These are phyloP conservation scores for Lasioglossum oenotherae DNA, from an alignment of 2,888 invertebrate genomes.

Conservation along the genomic window DNA sequence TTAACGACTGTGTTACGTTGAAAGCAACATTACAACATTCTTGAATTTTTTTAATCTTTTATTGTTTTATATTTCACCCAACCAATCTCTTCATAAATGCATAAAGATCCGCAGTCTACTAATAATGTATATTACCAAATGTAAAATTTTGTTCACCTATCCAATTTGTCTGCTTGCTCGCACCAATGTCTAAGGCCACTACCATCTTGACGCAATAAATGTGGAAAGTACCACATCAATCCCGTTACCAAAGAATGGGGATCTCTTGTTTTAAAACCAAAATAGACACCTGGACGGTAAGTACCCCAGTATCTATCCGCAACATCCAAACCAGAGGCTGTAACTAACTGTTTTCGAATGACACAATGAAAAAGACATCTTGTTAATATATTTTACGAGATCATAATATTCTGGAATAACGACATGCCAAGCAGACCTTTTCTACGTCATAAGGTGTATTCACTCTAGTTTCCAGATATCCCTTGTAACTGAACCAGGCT, in stretches of 20 bases:
- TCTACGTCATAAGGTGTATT: conserved; percentile 93
- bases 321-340: conserved; percentile 88
- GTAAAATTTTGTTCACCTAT: conserved; percentile 85
- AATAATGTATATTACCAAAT: background rate
- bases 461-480: conserved; percentile 94
- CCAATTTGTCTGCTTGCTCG: conserved; percentile 93
- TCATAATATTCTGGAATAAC: background rate
- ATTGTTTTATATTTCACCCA: too few relatives aligned
- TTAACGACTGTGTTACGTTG: too few relatives aligned
- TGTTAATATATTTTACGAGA: conserved; percentile 16
- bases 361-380: conserved; percentile 7
- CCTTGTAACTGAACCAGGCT: conserved; percentile 90
- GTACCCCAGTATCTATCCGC: conserved; percentile 97
- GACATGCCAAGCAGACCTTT: conserved; percentile 86
- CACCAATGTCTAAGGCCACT: conserved; percentile 96
- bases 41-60: too few relatives aligned
- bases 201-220: conserved; percentile 88
- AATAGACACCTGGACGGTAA: conserved; percentile 94
- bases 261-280: conserved; percentile 96
- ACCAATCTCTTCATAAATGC: too few relatives aligned
- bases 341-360: conserved; percentile 87
- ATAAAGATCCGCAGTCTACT: too few relatives aligned
- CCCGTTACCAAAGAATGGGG: conserved; percentile 96
- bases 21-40: too few relatives aligned
- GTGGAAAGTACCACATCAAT: conserved; percentile 97